Evolutionary conservation across 1,140 invertebrate species (phyloP).

Genomic region (Drosophila parvula): DNA sequence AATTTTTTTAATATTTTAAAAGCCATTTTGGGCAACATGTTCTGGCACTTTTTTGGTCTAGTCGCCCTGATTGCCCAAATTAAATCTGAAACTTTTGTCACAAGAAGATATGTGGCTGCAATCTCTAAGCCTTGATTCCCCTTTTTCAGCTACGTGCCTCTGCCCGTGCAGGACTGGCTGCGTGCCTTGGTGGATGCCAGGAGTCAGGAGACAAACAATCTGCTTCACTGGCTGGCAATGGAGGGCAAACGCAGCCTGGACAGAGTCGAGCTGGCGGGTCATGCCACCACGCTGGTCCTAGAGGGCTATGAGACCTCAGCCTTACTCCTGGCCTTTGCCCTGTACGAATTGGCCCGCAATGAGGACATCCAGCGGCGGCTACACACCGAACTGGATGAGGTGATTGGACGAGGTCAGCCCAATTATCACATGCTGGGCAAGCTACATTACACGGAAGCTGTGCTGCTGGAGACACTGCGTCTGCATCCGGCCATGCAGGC

Average conservation of each 20-base stretch:
- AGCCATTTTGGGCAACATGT: neutral
- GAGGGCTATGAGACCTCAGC: slow-evolving; percentile 77
- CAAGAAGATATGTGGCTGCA: neutral
- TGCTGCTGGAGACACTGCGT: slow-evolving; percentile 63
- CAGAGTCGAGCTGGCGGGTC: slow-evolving; percentile 40
- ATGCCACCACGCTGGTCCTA: slow-evolving; percentile 62
- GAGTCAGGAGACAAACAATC: slow-evolving; percentile 8
- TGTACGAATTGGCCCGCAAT: slow-evolving; percentile 85
- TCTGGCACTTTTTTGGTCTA: neutral
- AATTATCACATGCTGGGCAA: slow-evolving; percentile 45
- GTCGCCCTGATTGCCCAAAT: slow-evolving; percentile 1
- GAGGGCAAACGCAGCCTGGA: slow-evolving; percentile 9
- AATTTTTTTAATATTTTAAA: neutral
- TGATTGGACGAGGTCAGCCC: neutral
- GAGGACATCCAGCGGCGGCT: slow-evolving; percentile 85
- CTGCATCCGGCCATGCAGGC: slow-evolving; percentile 68
- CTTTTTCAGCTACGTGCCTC: slow-evolving; percentile 50
- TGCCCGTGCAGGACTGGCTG: slow-evolving; percentile 45
- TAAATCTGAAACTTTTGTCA: neutral
- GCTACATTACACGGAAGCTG: slow-evolving; percentile 85
- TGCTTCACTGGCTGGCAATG: slow-evolving; percentile 37
- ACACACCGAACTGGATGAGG: slow-evolving; percentile 85
- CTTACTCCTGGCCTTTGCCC: slow-evolving; percentile 53
- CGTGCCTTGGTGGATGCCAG: slow-evolving; percentile 26
- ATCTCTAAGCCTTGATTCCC: no score